These are phyloP conservation scores for Quadroppia sp. DNA, from an alignment of 2,888 invertebrate genomes.

Conservation along the genomic window DNA sequence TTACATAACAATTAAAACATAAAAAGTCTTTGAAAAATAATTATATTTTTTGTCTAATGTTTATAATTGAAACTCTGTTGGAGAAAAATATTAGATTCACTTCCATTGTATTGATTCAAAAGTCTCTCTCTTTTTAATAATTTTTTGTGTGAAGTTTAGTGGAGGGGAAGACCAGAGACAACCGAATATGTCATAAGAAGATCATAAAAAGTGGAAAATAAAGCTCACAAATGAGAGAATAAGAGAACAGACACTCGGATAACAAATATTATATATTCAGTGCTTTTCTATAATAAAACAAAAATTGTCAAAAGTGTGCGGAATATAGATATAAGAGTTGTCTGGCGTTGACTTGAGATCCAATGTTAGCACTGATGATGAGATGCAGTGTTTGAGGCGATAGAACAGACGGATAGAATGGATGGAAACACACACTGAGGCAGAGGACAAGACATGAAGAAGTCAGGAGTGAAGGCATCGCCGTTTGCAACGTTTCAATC, in stretches of 20 bases:
- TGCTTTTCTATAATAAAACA: background rate
- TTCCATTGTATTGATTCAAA: slow-evolving; percentile 13
- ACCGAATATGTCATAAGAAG: slow-evolving; percentile 17
- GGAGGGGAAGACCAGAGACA: background rate
- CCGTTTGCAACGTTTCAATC: slow-evolving; percentile 28
- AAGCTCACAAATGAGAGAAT: slow-evolving; percentile 5
- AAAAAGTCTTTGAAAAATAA: background rate
- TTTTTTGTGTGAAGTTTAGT: background rate
- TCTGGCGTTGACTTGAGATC: slow-evolving; percentile 19
- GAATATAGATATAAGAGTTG: background rate
- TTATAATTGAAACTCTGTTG: slow-evolving; percentile 32
- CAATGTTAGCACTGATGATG: slow-evolving; percentile 13
- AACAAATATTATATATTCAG: background rate
- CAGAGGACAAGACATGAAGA: slow-evolving; percentile 23
- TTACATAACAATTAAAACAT: background rate
- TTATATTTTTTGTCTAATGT: background rate
- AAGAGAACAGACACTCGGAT: background rate
- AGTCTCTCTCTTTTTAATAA: background rate
- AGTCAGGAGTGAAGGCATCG: background rate
- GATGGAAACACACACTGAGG: background rate
- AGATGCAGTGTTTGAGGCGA: slow-evolving; percentile 24
- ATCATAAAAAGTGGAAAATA: slow-evolving; percentile 21
- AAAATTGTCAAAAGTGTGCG: background rate
- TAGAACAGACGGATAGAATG: background rate
- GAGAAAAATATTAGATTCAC: background rate